Evolutionary conservation across 1,140 invertebrate genomes (phyloP), one percentile per base, ranked within the genome.

Genomic region (Drosophila ficusphila): DNA sequence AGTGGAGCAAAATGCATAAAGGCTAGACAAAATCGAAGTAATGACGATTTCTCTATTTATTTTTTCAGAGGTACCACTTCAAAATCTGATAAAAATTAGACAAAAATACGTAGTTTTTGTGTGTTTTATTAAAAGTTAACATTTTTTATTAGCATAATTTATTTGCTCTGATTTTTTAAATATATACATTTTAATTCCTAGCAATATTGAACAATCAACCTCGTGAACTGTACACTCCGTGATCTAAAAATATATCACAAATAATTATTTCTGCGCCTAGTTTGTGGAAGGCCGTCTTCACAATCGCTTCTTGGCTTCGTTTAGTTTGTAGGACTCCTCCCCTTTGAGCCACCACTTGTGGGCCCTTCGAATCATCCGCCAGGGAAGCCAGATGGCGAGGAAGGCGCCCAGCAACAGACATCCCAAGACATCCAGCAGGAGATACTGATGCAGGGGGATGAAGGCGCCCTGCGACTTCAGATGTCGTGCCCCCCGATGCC

Each of bases 371-470:
- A 90, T 8, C 60, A 90, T 39, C 36, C 58, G 65, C 75, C 86
- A 83, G 0, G 89, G 89, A 27, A 90, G 23, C 79, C 78, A 89
- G 18, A 88, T 69, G n/a, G 57, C 41, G 5, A 90, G 41, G 12
- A 67, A 52, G 3, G 70, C 12, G 0, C 41, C 69, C 34, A 89
- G 36, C 2, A 90, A 18, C 1, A 76, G 53, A 31, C 81, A 89
- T 3, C 58, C 76, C n/a, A 91, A 31, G 21, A 94, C 92, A 79
- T 94, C 93, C 3, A 94, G 70, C 8, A 93, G 67, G 16, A 92
- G 83, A 79, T 93, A 93, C 65, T 93, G 91, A 68, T 92, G 92
- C 61, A 92, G 92, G 5, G 90, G 78, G 25, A 93, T 61, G 25
- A 92, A 88, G 11, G 90, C 62, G 0, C 91, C 92, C 16, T 90